These are phyloP conservation scores for Erebia ligea DNA, from an alignment of 2,888 invertebrate species.

Conservation along the genomic window DNA sequence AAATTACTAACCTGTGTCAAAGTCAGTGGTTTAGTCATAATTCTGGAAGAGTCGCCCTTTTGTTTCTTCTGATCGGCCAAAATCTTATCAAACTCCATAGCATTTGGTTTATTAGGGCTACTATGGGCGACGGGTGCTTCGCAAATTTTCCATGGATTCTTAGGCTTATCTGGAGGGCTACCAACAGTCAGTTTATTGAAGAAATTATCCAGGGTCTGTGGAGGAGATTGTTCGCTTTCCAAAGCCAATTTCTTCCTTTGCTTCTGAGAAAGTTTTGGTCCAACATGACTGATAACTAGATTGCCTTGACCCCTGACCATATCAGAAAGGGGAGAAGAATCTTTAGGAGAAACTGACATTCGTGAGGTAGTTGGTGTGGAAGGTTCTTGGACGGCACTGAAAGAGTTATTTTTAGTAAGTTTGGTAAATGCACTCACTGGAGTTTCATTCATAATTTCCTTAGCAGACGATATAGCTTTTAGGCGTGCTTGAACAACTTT, in stretches of 20 bases:
- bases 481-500: conserved; percentile 77
- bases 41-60: conserved; percentile 87
- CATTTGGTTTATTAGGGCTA: conserved; percentile 66
- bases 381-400: conserved; percentile 52
- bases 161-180: conserved; percentile 72
- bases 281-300: conserved; percentile 69
- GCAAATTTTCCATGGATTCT: conserved; percentile 76
- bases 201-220: conserved; percentile 60
- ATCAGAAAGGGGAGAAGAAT: conserved; percentile 50
- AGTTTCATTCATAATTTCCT: conserved; percentile 68
- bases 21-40: conserved; percentile 87
- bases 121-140: conserved; percentile 61
- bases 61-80: conserved; percentile 89
- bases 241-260: conserved; percentile 84
- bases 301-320: conserved; percentile 62
- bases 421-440: conserved; percentile 68
- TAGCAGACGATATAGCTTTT: conserved; percentile 69
- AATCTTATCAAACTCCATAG: conserved; percentile 80
- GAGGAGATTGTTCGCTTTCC: conserved; percentile 54
- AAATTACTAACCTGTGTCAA: conserved; percentile 87
- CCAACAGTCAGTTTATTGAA: conserved; percentile 57
- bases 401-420: conserved; percentile 62
- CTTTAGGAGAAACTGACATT: conserved; percentile 68
- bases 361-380: conserved; percentile 53
- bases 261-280: conserved; percentile 85